Percentiles rank a stretch among this genome's conserved stretches.
phyloP scores from a whole-genome alignment of 92 coral and sea anemone genomes.

The Scolanthus callimorphus region DNA sequence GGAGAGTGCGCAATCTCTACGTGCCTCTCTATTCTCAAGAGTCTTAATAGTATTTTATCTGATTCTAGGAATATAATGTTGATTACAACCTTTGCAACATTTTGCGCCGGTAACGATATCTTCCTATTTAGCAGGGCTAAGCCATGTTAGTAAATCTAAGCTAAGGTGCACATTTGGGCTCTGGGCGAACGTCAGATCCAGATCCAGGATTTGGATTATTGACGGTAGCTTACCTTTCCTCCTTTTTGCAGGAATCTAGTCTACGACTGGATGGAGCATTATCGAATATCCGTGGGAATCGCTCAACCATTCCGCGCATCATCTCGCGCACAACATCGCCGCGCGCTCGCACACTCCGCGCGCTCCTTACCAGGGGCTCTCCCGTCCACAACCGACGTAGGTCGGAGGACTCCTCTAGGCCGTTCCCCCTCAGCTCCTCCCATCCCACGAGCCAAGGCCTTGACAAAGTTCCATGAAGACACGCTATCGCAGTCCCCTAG shows the following conservation, averaged over 20 bases:
- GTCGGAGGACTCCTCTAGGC: slow-evolving; percentile 28
- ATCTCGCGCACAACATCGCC: slow-evolving; percentile 65
- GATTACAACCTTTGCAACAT: too few species aligned
- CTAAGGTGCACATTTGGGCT: too few species aligned
- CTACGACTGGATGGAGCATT: slow-evolving; percentile 97
- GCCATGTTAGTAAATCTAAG: too few species aligned
- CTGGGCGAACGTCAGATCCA: too few species aligned
- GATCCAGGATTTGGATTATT: too few species aligned
- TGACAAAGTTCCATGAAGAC: slow-evolving; percentile 10
- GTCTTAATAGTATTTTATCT: too few species aligned
- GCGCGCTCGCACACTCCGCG: slow-evolving; percentile 76
- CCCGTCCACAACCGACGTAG: slow-evolving; percentile 53
- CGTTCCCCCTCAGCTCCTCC: slow-evolving; percentile 99
- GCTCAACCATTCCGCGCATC: slow-evolving; percentile 68
- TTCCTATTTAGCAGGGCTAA: too few species aligned
- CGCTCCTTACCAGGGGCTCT: slow-evolving; percentile 79
- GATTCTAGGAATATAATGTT: too few species aligned
- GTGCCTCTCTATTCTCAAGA: too few species aligned
- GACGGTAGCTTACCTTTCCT: too few species aligned
- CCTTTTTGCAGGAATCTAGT: slow-evolving; percentile 59
- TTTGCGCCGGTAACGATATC: too few species aligned
- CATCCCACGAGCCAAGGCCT: slow-evolving; percentile 52
- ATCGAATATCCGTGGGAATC: slow-evolving; percentile 88
- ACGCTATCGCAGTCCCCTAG: slow-evolving; percentile 26
- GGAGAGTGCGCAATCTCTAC: too few species aligned